phyloP scores from a whole-genome alignment of 1,140 invertebrate species.

The Dinothrombium tinctorium region DNA sequence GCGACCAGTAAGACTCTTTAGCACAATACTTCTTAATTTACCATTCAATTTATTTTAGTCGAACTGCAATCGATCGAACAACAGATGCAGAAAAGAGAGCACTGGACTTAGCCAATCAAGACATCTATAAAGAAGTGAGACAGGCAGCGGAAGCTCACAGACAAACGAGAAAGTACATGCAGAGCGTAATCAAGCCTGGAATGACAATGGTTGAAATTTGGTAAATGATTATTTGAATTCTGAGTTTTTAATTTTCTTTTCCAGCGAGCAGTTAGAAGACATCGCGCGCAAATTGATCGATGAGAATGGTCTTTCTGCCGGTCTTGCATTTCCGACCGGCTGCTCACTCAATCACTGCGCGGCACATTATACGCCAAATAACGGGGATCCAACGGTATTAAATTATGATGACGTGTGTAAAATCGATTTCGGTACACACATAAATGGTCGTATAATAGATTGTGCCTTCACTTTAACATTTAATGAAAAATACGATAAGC shows the following conservation, averaged over 20 bases:
- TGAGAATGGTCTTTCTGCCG: slow-evolving; percentile 85
- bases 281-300: slow-evolving; percentile 72
- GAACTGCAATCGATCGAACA: slow-evolving; percentile 62
- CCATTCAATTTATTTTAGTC: slow-evolving; percentile 23
- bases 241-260: slow-evolving; percentile 9
- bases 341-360: slow-evolving; percentile 96
- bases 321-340: slow-evolving; percentile 93
- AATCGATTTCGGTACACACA: slow-evolving; percentile 98
- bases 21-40: background rate
- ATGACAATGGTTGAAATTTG: slow-evolving; percentile 99
- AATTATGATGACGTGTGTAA: slow-evolving; percentile 94
- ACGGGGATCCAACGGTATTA: slow-evolving; percentile 82
- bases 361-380: slow-evolving; percentile 98
- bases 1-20: slow-evolving; percentile 14
- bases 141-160: slow-evolving; percentile 91
- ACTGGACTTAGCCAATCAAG: slow-evolving; percentile 29
- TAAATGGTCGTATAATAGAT: slow-evolving; percentile 93
- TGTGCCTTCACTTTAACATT: slow-evolving; percentile 95
- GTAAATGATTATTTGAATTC: slow-evolving; percentile 19
- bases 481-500: slow-evolving; percentile 83
- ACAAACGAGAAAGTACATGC: slow-evolving; percentile 72
- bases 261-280: slow-evolving; percentile 67
- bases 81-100: slow-evolving; percentile 67
- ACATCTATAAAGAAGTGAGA: slow-evolving; percentile 83
- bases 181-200: slow-evolving; percentile 76